These are phyloP conservation scores for Chaenogobius annularis DNA, from an alignment of 2,113 vertebrate species.

Conservation along the genomic window DNA sequence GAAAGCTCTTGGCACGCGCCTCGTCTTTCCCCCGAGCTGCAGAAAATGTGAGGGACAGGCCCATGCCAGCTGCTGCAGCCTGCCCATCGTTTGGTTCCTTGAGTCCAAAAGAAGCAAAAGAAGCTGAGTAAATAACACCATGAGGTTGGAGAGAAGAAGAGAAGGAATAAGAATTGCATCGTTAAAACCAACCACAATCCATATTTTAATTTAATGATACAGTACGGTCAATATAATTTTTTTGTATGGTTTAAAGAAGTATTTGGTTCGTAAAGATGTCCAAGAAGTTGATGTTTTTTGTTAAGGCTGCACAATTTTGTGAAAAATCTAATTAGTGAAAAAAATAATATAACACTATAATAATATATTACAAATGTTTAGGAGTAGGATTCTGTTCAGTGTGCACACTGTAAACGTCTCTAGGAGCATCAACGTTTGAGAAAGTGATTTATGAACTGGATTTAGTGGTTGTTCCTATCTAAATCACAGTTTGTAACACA, in stretches of 20 bases:
- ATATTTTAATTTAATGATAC: slow-evolving; percentile 2
- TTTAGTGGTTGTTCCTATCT: too few relatives aligned
- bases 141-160: slow-evolving; percentile 2
- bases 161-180: background rate
- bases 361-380: too few relatives aligned
- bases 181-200: slow-evolving; percentile 5
- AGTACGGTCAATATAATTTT: background rate
- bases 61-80: slow-evolving; percentile 35
- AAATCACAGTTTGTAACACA: too few relatives aligned
- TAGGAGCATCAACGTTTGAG: too few relatives aligned
- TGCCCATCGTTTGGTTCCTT: slow-evolving; percentile 26
- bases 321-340: too few relatives aligned
- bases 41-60: slow-evolving; percentile 9
- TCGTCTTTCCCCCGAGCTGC: slow-evolving; percentile 33
- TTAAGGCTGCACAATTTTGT: too few relatives aligned
- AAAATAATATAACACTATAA: too few relatives aligned
- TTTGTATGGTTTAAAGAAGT: background rate
- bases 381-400: too few relatives aligned
- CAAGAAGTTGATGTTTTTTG: too few relatives aligned
- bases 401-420: too few relatives aligned
- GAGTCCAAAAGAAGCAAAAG: background rate
- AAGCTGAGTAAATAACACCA: slow-evolving; percentile 1
- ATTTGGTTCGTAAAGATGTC: background rate
- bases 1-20: slow-evolving; percentile 51
- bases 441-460: too few relatives aligned